These are phyloP conservation scores for Coenobita brevimanus DNA, from an alignment of 1,140 invertebrate genomes.

Conservation along the genomic window DNA sequence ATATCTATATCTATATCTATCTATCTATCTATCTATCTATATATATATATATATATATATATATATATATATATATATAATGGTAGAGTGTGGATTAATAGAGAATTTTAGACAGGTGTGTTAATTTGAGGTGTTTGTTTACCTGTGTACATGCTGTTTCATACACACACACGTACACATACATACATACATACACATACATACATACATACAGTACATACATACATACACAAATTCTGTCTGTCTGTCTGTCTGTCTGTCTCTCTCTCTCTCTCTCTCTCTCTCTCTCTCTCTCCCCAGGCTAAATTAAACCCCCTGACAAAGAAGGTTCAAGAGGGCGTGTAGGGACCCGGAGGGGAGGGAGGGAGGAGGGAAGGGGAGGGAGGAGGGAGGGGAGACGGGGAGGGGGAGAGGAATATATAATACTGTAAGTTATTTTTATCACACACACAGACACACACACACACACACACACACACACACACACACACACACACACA, in stretches of 20 bases:
- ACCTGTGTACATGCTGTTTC: too few relatives aligned
- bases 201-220: not conserved
- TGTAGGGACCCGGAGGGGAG: too few relatives aligned
- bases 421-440: not conserved
- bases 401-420: not conserved
- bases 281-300: too few relatives aligned
- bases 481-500: not conserved
- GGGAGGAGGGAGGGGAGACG: not conserved
- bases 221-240: too few relatives aligned
- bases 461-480: not conserved
- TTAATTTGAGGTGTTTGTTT: not conserved
- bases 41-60: not conserved
- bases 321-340: too few relatives aligned
- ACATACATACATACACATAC: not conserved
- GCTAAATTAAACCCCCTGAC: too few relatives aligned
- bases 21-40: not conserved
- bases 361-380: not conserved
- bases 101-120: not conserved
- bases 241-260: too few relatives aligned
- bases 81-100: not conserved
- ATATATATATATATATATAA: conserved; percentile 20
- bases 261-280: too few relatives aligned
- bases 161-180: too few relatives aligned
- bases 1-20: conserved; percentile 13
- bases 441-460: not conserved